These are phyloP conservation scores for Engystomops pustulosus DNA, from an alignment of 2,113 vertebrate species.

Conservation along the genomic window DNA sequence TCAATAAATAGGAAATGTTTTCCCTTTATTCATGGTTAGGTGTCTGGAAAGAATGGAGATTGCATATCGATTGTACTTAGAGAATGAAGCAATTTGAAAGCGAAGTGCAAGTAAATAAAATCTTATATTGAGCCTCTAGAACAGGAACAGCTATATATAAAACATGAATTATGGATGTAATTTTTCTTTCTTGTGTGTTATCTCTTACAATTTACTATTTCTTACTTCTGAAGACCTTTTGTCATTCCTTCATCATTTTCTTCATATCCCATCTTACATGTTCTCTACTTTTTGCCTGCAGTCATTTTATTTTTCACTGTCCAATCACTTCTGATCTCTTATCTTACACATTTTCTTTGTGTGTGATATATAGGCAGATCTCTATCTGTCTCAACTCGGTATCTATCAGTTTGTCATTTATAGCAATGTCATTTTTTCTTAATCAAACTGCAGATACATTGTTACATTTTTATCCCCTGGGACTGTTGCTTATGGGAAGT, in stretches of 20 bases:
- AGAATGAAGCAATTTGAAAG: slow-evolving; percentile 41
- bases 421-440: neutral
- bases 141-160: slow-evolving; percentile 33
- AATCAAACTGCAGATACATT: too few species aligned
- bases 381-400: neutral
- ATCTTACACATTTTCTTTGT: neutral
- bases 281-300: neutral
- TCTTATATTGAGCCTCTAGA: slow-evolving; percentile 20
- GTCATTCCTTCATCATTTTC: neutral
- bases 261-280: neutral
- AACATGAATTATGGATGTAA: slow-evolving; percentile 47
- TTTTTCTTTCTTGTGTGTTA: slow-evolving; percentile 13
- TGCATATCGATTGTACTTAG: slow-evolving; percentile 47
- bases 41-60: slow-evolving; percentile 45
- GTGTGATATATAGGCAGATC: neutral
- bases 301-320: neutral
- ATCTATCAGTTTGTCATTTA: neutral
- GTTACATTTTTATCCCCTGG: too few species aligned
- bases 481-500: too few species aligned
- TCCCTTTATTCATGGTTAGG: slow-evolving; percentile 14
- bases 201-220: neutral
- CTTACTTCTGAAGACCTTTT: neutral
- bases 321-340: neutral
- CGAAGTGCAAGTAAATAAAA: slow-evolving; percentile 48
- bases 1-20: slow-evolving; percentile 22